phyloP scores from a whole-genome alignment of 2,888 invertebrate species.

The Apamea monoglypha region DNA sequence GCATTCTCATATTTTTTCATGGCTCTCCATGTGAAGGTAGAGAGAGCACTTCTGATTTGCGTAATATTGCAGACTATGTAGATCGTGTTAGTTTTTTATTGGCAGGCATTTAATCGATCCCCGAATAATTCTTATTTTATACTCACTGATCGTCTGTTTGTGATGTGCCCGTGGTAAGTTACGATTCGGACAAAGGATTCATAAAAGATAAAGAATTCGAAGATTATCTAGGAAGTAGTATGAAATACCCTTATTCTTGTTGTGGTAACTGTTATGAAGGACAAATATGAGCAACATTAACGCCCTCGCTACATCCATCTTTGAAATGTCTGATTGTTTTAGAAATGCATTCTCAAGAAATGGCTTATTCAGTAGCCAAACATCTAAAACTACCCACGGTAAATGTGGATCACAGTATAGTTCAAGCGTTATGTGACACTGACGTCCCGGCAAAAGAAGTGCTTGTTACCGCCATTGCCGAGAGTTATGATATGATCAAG shows the following conservation, averaged over 20 bases:
- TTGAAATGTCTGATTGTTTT: conserved; percentile 49
- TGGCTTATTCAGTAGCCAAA: conserved; percentile 84
- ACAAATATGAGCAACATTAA: not conserved
- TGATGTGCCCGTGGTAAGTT: not conserved
- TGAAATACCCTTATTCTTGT: not conserved
- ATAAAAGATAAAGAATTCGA: not conserved
- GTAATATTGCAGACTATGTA: not conserved
- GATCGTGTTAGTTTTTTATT: not conserved
- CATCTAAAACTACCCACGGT: conserved; percentile 83
- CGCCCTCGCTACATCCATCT: not conserved
- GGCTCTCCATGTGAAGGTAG: conserved; percentile 86
- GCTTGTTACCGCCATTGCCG: conserved; percentile 76
- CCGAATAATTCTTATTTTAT: not conserved
- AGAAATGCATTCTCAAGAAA: conserved; percentile 85
- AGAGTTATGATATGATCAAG: conserved; percentile 75
- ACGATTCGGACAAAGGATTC: not conserved
- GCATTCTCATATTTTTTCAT: conserved; percentile 83
- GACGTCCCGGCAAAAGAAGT: conserved; percentile 74
- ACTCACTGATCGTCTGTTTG: not conserved
- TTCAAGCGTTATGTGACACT: conserved; percentile 82
- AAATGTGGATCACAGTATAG: conserved; percentile 88
- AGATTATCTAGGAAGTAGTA: not conserved
- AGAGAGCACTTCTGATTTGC: not conserved
- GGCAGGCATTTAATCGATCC: not conserved
- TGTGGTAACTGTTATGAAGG: not conserved